Evolutionary conservation across 2,797 vertebrate species (phyloP), one percentile per base, ranked within the genome.

Genomic region (Uromys caudimaculatus): DNA sequence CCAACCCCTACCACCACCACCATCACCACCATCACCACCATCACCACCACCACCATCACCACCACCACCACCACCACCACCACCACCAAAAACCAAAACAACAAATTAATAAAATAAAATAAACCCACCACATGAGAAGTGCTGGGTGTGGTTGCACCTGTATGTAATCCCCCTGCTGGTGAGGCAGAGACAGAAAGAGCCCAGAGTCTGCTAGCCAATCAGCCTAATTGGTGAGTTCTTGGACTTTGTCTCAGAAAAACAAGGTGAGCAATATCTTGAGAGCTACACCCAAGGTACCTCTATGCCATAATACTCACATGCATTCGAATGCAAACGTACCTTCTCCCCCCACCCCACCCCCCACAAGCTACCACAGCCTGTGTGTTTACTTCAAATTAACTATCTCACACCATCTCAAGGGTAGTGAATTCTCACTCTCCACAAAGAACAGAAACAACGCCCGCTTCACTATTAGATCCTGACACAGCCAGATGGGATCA

Each of bases 341-440:
- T 64, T 32, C 13, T 6, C 12, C 21, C 44, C 8, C 23, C 4
- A 17, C 0, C 1, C 24, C 1, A 62, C 24, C 27, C 32, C 13
- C 23, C 76, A n/a, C 62, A n/a, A 2, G 16, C 16, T 16, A 1
- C 76, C 17, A 0, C 8, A 54, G 86, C 56, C 54, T n/a, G 19
- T 8, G 6, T 69, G n/a, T 73, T 47, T 69, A 27, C 16, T 11
- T 95, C 38, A 29, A 76, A 17, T 27, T 44, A 56, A 50, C 1
- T 50, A 58, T 54, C 64, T 67, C 64, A 35, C 35, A 35, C 14
- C 90, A 71, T 47, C 23, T 7, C 27, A 3, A 41, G 29, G 38
- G 9, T n/a, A 24, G 52, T 94, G 87, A 91, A 8, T 79, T 92
- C 27, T 32, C 44, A 32, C 16, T 4, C n/a, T 19, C 52, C 50